A percentile compares a stretch with the other conserved stretches of the same genome.
Evolutionary conservation across 2,797 vertebrate species (phyloP).

Genomic region (Alectoris magna): DNA sequence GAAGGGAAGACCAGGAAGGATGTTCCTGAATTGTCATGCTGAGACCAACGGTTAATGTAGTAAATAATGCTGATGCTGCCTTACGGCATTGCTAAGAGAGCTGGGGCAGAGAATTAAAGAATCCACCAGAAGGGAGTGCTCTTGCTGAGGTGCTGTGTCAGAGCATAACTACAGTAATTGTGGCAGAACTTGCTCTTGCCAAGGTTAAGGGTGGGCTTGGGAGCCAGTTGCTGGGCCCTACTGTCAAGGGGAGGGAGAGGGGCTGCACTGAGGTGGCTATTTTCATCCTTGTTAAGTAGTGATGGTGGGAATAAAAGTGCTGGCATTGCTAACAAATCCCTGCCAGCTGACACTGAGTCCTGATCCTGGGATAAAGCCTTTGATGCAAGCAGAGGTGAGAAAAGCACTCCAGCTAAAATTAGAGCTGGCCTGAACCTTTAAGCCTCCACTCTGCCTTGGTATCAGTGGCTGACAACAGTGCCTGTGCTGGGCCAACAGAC

Average conservation of each 20-base stretch:
- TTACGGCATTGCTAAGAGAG: neutral
- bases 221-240: neutral
- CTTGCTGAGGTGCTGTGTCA: neutral
- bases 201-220: neutral
- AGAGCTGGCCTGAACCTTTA: neutral
- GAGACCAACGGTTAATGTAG: neutral
- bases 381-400: slow-evolving; percentile 2
- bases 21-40: fast-evolving
- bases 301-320: neutral
- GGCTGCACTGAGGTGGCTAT: neutral
- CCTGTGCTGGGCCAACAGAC: neutral
- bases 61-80: neutral
- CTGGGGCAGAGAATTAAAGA: neutral
- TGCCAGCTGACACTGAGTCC: slow-evolving; percentile 21
- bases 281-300: slow-evolving; percentile 12
- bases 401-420: slow-evolving; percentile 7
- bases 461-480: neutral
- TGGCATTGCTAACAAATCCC: slow-evolving; percentile 1
- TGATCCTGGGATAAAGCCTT: slow-evolving; percentile 6
- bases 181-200: neutral
- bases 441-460: neutral
- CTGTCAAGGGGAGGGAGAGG: neutral
- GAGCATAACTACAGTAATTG: neutral
- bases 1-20: neutral
- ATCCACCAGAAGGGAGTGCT: neutral